Conservation (phyloP, 2,113 vertebrate species). For the Ochotona curzoniae region DNA sequence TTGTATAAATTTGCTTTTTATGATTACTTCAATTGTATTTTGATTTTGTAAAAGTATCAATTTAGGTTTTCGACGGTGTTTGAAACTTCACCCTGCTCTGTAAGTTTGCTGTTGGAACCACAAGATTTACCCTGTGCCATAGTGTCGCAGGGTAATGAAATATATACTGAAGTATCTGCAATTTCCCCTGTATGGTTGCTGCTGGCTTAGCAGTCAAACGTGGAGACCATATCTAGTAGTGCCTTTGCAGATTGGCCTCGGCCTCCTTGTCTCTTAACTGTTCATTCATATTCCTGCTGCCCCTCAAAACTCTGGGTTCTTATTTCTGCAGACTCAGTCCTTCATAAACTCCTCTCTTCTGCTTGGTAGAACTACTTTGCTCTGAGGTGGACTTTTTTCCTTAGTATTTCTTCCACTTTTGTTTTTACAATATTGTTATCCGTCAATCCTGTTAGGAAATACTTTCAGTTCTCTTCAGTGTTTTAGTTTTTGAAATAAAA, state of each 20-base stretch:
- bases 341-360: neutral
- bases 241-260: neutral
- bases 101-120: neutral
- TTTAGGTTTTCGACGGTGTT: neutral
- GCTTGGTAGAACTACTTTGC: neutral
- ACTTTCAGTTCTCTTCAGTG: neutral
- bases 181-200: neutral
- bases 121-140: neutral
- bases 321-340: neutral
- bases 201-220: neutral
- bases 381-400: neutral
- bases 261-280: accelerated
- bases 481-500: neutral
- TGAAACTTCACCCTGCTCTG: neutral
- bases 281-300: neutral
- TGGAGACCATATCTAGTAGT: neutral
- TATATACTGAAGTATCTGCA: neutral
- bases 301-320: neutral
- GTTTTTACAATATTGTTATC: neutral
- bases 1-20: neutral
- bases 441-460: neutral
- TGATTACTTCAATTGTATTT: neutral
- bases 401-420: neutral
- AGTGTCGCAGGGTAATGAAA: neutral
- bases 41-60: constrained; percentile 14